Evolutionary conservation across 1,140 invertebrate genomes (phyloP), one percentile per base, ranked within the genome.

Genomic region (Macrobrachium nipponense): DNA sequence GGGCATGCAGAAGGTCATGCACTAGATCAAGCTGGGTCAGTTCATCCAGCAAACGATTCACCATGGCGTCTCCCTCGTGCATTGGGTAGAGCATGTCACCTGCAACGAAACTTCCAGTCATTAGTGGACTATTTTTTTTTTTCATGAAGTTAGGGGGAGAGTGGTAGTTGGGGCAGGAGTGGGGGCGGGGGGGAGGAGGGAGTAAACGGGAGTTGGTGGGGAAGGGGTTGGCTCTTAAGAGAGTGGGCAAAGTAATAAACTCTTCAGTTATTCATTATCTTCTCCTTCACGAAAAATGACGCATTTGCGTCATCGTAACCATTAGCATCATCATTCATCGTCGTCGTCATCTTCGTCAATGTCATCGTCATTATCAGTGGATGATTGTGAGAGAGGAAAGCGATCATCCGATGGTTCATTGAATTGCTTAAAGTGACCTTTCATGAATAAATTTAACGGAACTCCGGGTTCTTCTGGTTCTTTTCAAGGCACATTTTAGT

Each of bases 61-160:
- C 83, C 83, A 85, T 85, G 17, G 70, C 83, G 36, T 85, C 64
- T 8, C 83, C 83, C 58, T 85, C 83, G 66, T 85, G 83, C 14
- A 59, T 75, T 14, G 83, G 83, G 68, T 85, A 85, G 14, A 85
- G 36, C 83, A 85, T 85, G 64, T 85, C 83, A 18, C 83, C 83
- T 83, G 72, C 17, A 66, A 11, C 1, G 62, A 20, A 62, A 62
- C 58, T 59, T 59, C 20, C 20, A 43, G 72, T 51, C 51, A 36
- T 58, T 64, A 70, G 61, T 59, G 43, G 51, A 43, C 59, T 10
- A 51, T 51, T 51, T 51, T 51, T 51, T 51, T 12, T 36, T 36
- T 36, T 36, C 27, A 4, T 36, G 12, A 51, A 51, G 68, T 5
- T 0, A n/a, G 20, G 2, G 20, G 68, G 68, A 23, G 17, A 20